These are phyloP conservation scores for Lathamus discolor DNA, from an alignment of 2,113 vertebrate genomes.

Conservation along the genomic window DNA sequence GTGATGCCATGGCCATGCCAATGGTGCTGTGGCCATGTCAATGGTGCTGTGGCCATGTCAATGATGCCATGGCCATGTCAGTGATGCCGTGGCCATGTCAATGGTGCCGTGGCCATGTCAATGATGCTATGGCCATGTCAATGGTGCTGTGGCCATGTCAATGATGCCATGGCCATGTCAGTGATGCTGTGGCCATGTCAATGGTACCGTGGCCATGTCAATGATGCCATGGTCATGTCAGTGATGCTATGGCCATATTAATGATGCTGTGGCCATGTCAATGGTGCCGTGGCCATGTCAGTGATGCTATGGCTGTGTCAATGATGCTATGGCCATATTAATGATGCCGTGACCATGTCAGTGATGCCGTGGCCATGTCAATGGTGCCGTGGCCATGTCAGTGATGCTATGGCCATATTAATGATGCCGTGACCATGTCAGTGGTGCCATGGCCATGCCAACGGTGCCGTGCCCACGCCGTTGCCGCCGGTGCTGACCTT, in stretches of 20 bases:
- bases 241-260: rapidly evolving
- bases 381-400: rapidly evolving
- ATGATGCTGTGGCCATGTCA: rapidly evolving
- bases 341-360: rapidly evolving
- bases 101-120: rapidly evolving
- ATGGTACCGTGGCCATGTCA: rapidly evolving
- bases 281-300: rapidly evolving
- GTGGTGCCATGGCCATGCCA: rapidly evolving
- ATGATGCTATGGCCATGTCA: too few relatives aligned
- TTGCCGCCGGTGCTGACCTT: not conserved
- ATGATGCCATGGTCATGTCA: rapidly evolving
- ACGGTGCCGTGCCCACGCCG: rapidly evolving
- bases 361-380: rapidly evolving
- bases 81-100: rapidly evolving
- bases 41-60: rapidly evolving
- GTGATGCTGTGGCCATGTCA: rapidly evolving
- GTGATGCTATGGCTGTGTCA: rapidly evolving
- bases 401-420: rapidly evolving
- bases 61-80: rapidly evolving
- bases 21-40: rapidly evolving
- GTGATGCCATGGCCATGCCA: rapidly evolving
- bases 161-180: too few relatives aligned
- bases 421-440: rapidly evolving
- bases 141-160: too few relatives aligned
- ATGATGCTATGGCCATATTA: rapidly evolving